These are phyloP conservation scores for Pseudopleuronectes americanus DNA, from an alignment of 2,797 vertebrate species.

Conservation along the genomic window DNA sequence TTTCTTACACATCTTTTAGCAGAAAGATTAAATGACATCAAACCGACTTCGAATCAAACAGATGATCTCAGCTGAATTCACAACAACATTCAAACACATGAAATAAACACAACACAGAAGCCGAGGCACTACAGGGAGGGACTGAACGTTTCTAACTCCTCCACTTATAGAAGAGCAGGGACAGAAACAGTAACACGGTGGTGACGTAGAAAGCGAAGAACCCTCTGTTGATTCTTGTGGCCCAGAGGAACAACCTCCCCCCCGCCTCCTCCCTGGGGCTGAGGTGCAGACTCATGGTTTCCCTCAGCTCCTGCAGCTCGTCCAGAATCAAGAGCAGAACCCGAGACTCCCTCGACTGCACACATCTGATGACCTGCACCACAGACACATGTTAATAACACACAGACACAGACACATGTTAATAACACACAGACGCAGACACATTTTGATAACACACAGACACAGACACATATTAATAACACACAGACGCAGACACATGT, in stretches of 20 bases:
- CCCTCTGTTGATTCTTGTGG: constrained; percentile 61
- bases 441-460: too few relatives aligned
- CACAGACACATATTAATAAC: too few relatives aligned
- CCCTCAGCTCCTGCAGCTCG: constrained; percentile 64
- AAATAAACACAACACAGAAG: not conserved
- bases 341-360: constrained; percentile 34
- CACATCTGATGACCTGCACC: constrained; percentile 43
- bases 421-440: too few relatives aligned
- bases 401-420: too few relatives aligned
- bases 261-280: not conserved
- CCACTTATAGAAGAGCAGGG: constrained; percentile 67
- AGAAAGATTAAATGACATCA: not conserved
- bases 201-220: constrained; percentile 71
- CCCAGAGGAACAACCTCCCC: constrained; percentile 42
- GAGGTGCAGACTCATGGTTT: constrained; percentile 24
- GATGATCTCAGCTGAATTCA: not conserved
- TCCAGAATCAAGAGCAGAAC: constrained; percentile 67
- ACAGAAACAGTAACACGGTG: constrained; percentile 62
- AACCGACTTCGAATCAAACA: not conserved
- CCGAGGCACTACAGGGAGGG: not conserved
- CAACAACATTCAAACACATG: not conserved
- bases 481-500: too few relatives aligned
- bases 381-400: too few relatives aligned
- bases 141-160: constrained; percentile 24
- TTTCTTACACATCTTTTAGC: not conserved